phyloP scores from a whole-genome alignment of 1,140 invertebrate species.

The Harpegnathos saltator region DNA sequence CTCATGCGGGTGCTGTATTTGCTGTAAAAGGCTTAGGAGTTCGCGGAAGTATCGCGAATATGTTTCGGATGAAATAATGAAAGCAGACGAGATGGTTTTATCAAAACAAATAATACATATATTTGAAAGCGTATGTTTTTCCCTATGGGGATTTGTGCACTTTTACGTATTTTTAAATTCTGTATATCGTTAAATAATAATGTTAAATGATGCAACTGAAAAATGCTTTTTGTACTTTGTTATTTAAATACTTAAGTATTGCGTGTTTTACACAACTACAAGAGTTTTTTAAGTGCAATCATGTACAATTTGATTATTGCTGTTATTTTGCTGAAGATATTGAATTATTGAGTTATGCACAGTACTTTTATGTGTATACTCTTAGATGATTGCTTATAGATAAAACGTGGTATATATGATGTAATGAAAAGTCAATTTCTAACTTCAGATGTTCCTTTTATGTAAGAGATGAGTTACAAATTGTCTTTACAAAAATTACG shows the following conservation, averaged over 20 bases:
- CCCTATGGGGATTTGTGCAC: neutral
- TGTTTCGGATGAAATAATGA: neutral
- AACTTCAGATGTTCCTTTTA: conserved; percentile 10
- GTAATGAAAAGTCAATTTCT: neutral
- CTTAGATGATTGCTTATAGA: too few relatives aligned
- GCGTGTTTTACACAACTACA: too few relatives aligned
- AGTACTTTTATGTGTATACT: too few relatives aligned
- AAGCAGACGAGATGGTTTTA: neutral
- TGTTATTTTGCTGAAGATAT: too few relatives aligned
- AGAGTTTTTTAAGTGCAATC: too few relatives aligned
- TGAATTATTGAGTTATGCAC: too few relatives aligned
- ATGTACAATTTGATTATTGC: too few relatives aligned
- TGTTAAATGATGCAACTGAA: neutral
- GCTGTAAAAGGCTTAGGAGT: conserved; percentile 89
- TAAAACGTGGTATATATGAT: neutral
- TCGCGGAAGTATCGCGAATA: conserved; percentile 85
- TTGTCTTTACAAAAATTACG: conserved; percentile 60
- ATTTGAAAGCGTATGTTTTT: neutral
- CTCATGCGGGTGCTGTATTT: conserved; percentile 90
- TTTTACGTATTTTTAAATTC: conserved; percentile 15
- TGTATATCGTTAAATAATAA: conserved; percentile 3
- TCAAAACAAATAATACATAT: conserved; percentile 2
- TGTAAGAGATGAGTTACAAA: conserved; percentile 34
- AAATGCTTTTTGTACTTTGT: neutral
- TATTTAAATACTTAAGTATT: neutral